Percentiles rank a stretch among this genome's conserved stretches.
Evolutionary conservation across 1,140 invertebrate genomes (phyloP).

Genomic region (Aphelinus certus): DNA sequence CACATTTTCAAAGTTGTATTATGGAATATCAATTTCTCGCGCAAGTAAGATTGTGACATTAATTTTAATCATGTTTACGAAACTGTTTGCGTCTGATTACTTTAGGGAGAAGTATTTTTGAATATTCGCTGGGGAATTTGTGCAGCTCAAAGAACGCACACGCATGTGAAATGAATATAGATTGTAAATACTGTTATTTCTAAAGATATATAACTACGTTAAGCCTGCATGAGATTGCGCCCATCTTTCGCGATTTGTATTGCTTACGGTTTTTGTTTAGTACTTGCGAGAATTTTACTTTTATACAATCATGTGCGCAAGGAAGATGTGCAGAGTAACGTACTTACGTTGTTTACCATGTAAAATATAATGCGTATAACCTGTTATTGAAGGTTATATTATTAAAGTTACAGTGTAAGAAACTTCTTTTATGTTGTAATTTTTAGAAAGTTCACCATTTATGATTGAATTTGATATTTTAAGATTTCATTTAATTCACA

Average conservation of each 20-base stretch:
- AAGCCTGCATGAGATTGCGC: constrained; percentile 1
- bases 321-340: constrained; percentile 10
- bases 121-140: too few species aligned
- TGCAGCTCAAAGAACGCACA: background rate
- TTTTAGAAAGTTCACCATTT: background rate
- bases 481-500: too few species aligned
- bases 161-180: constrained; percentile 18
- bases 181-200: constrained; percentile 45
- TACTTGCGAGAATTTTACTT: constrained; percentile 17
- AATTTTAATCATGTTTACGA: too few species aligned
- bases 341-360: constrained; percentile 22
- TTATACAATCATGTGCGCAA: constrained; percentile 15
- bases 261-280: constrained; percentile 18
- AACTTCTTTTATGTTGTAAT: constrained; percentile 18
- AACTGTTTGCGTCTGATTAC: too few species aligned
- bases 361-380: constrained; percentile 31
- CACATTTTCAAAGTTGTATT: too few species aligned
- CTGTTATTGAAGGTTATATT: constrained; percentile 41
- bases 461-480: too few species aligned
- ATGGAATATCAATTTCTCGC: too few species aligned
- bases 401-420: constrained; percentile 24
- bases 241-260: constrained; percentile 5
- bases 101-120: too few species aligned
- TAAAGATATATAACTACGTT: constrained; percentile 16
- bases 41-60: too few species aligned